Evolutionary conservation across 2,113 vertebrate genomes (phyloP).

Genomic region (Micromys minutus): DNA sequence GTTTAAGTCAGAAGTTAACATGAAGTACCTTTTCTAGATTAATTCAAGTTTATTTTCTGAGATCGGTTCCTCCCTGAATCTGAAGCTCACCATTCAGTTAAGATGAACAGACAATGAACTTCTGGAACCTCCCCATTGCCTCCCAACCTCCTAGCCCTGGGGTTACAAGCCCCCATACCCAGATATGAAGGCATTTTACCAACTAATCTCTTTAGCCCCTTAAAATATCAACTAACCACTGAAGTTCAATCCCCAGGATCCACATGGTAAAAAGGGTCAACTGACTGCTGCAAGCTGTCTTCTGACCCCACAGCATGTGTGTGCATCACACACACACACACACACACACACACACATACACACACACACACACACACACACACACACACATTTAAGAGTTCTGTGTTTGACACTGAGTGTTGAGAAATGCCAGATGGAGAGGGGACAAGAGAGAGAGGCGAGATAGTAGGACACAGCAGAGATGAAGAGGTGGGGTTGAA

Average conservation of each 20-base stretch:
- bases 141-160: not conserved
- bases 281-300: not conserved
- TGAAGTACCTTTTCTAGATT: not conserved
- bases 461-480: not conserved
- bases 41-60: not conserved
- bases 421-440: not conserved
- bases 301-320: not conserved
- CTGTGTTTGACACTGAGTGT: not conserved
- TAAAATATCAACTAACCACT: not conserved
- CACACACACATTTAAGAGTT: not conserved
- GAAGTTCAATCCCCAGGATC: not conserved
- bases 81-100: not conserved
- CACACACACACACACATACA: too few relatives aligned
- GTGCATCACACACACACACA: too few relatives aligned
- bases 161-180: not conserved
- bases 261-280: not conserved
- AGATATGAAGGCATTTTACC: not conserved
- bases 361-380: too few relatives aligned
- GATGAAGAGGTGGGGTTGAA: not conserved
- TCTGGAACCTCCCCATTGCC: not conserved
- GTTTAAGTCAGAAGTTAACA: not conserved
- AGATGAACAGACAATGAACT: not conserved
- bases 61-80: not conserved
- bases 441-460: not conserved
- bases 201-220: not conserved